Percentiles rank a stretch among this genome's conserved stretches.
Evolutionary conservation across 2,888 invertebrate genomes (phyloP).

Genomic region (Rhamphomyia laevipes): DNA sequence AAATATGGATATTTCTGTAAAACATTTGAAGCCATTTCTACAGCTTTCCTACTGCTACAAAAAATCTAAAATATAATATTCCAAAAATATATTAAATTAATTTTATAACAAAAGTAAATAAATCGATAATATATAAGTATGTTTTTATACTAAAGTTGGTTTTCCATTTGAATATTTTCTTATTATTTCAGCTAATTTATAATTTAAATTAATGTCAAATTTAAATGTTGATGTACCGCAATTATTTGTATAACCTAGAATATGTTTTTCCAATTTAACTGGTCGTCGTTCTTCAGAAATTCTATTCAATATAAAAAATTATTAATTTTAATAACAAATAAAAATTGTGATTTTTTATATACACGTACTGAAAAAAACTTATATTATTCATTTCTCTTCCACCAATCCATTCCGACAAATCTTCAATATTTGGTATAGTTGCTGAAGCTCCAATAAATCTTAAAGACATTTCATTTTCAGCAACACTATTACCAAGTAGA

Average conservation of each 20-base stretch:
- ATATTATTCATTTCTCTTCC: constrained; percentile 33
- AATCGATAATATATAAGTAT: neutral
- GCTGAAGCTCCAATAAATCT: constrained; percentile 69
- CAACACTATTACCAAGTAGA: neutral
- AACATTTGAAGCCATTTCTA: constrained; percentile 53
- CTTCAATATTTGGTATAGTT: constrained; percentile 65
- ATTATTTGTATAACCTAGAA: constrained; percentile 50
- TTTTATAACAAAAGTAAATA: neutral
- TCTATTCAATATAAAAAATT: constrained; percentile 22
- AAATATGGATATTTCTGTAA: constrained; percentile 25
- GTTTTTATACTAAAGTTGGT: constrained; percentile 50
- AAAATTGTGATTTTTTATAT: neutral
- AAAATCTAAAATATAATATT: constrained; percentile 45
- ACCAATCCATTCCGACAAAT: constrained; percentile 61
- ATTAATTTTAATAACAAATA: neutral
- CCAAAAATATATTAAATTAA: neutral
- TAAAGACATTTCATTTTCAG: neutral
- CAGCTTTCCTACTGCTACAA: constrained; percentile 65
- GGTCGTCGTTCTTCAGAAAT: constrained; percentile 62
- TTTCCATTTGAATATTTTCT: constrained; percentile 58
- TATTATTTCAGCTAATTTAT: constrained; percentile 57
- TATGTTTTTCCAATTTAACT: constrained; percentile 57
- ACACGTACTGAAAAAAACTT: constrained; percentile 7
- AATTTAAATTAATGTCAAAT: constrained; percentile 67
- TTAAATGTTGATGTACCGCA: constrained; percentile 50